Conservation (phyloP, 2,797 vertebrate genomes). For the Cetoscarus ocellatus region DNA sequence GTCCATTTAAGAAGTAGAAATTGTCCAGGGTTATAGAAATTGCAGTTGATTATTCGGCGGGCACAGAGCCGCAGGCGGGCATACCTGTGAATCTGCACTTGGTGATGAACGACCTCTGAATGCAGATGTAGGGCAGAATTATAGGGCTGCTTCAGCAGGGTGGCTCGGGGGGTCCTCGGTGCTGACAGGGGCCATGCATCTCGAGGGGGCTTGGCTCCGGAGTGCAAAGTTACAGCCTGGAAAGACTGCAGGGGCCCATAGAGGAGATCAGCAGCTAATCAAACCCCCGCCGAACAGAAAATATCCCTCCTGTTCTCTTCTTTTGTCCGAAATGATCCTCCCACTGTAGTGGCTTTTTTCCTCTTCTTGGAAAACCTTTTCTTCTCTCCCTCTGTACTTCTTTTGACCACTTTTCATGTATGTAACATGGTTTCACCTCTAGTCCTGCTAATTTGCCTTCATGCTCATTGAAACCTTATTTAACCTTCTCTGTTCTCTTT, state of each 20-base stretch:
- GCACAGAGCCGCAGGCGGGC: slow-evolving; percentile 19
- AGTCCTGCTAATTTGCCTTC: neutral
- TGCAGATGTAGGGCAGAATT: slow-evolving; percentile 62
- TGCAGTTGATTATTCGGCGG: slow-evolving; percentile 10
- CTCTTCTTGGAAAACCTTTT: neutral
- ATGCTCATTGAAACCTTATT: too few relatives aligned
- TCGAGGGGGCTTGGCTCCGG: slow-evolving; percentile 51
- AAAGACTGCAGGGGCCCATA: slow-evolving; percentile 22
- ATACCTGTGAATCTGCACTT: slow-evolving; percentile 49
- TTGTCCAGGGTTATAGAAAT: slow-evolving; percentile 20
- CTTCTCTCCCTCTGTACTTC: neutral
- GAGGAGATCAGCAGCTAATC: slow-evolving; percentile 42
- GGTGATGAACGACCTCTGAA: slow-evolving; percentile 66
- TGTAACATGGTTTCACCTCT: neutral
- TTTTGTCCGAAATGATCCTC: neutral
- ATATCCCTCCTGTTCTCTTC: neutral
- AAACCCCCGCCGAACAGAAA: slow-evolving; percentile 17
- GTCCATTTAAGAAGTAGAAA: slow-evolving; percentile 22
- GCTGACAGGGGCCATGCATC: slow-evolving; percentile 75
- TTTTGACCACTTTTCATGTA: too few relatives aligned
- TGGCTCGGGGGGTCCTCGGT: slow-evolving; percentile 50
- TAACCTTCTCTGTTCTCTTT: too few relatives aligned
- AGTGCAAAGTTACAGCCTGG: slow-evolving; percentile 55
- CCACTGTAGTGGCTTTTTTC: neutral
- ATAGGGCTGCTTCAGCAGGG: slow-evolving; percentile 37